These are phyloP conservation scores for Hycleus phaleratus DNA, from an alignment of 1,140 invertebrate species.

Conservation along the genomic window DNA sequence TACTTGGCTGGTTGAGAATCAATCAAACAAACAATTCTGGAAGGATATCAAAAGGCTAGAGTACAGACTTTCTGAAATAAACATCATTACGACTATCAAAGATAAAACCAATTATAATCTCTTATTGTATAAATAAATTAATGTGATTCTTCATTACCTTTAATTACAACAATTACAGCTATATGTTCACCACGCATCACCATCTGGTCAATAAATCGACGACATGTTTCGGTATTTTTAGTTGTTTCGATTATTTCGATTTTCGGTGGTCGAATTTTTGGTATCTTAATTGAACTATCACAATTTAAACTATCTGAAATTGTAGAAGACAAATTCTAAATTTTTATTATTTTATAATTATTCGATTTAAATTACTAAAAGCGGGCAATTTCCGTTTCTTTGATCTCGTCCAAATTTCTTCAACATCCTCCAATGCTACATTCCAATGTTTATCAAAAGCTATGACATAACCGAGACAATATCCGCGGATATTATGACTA, in stretches of 20 bases:
- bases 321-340: not conserved
- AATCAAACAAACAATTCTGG: no score
- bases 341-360: not conserved
- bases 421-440: conserved; percentile 76
- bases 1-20: no score
- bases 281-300: not conserved
- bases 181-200: conserved; percentile 82
- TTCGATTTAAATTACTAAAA: conserved; percentile 39
- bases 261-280: conserved; percentile 27
- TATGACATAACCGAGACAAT: conserved; percentile 68
- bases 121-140: no score
- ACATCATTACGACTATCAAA: no score
- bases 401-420: conserved; percentile 73
- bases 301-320: conserved; percentile 11
- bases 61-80: no score
- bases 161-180: conserved; percentile 47
- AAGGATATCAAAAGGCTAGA: no score
- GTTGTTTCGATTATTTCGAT: conserved; percentile 38
- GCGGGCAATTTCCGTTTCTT: conserved; percentile 53
- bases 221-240: conserved; percentile 58
- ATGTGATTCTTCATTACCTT: not conserved
- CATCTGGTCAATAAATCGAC: conserved; percentile 68
- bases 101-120: no score
- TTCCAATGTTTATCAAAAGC: conserved; percentile 97
- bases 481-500: conserved; percentile 60